Evolutionary conservation across 2,113 vertebrate species (phyloP), one percentile per base, ranked within the genome.

Genomic region (Fregata magnificens): DNA sequence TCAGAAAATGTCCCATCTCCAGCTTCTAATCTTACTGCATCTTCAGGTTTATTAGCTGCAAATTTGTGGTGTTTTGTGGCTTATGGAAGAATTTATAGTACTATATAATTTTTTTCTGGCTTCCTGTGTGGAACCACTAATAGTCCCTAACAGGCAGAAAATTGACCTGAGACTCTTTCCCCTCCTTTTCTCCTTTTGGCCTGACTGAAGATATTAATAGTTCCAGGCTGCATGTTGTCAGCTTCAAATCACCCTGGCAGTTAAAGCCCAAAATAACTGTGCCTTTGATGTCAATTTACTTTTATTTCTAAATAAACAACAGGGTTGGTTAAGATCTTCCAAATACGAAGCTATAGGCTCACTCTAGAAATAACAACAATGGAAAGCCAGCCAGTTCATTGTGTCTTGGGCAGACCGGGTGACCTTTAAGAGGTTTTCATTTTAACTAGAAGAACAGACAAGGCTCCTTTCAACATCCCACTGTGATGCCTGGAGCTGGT

Each of bases 21-120:
- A 77, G 38, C 91, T 96, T 86, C 96, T 98, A 97, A 97, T 95
- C 97, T 86, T 79, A 31, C 91, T 95, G 88, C 95, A 90, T 96
- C 95, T 96, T 89, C 93, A 97, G 93, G 94, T 97, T 98, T 98
- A 98, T 98, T 98, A 98, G 97, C 94, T 98, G 97, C 96, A 98
- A 97, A 97, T 97, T 88, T 96, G 96, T 93, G 95, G 94, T 96
- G 90, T 85, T 97, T 95, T 97, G 97, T 97, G 98, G 98, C 96
- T 97, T 90, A 94, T 93, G 89, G 97, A 97, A 94, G 98, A 97
- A 97, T 98, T 98, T 98, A 98, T 97, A 97, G 97, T 84, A 97
- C 94, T 97, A 93, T 95, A 96, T 98, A 98, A 98, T 90, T 91
- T 91, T 86, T 59, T 79, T 76, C 88, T 97, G 95, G 97, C 96